Evolutionary conservation across 2,888 invertebrate species (phyloP).

Genomic region (Thecophora atra): DNA sequence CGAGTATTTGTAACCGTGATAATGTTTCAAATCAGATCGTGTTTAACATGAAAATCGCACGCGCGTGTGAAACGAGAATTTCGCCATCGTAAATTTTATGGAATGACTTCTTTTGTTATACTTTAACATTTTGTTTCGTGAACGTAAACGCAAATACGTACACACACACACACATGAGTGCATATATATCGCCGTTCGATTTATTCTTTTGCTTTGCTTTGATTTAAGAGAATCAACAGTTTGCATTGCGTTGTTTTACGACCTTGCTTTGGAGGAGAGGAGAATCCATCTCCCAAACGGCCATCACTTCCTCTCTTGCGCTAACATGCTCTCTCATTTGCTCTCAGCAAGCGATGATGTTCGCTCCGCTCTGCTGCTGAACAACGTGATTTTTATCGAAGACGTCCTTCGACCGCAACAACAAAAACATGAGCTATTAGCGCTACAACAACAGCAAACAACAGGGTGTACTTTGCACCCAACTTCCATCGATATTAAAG

Average conservation of each 20-base stretch:
- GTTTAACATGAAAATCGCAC: not conserved
- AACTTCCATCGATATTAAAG: constrained; percentile 14
- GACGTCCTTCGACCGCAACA: constrained; percentile 15
- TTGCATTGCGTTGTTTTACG: not conserved
- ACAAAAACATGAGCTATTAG: not conserved
- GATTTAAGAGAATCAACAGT: constrained; percentile 15
- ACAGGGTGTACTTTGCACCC: constrained; percentile 9
- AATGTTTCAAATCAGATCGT: not conserved
- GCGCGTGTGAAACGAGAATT: not conserved
- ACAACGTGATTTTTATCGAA: constrained; percentile 23
- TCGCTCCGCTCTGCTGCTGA: not conserved
- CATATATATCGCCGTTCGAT: not conserved
- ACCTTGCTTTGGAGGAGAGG: too few relatives aligned
- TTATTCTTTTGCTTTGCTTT: not conserved
- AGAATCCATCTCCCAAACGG: too few relatives aligned
- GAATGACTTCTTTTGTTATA: not conserved
- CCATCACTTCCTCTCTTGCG: not conserved
- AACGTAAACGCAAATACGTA: not conserved
- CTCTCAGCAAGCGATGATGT: constrained; percentile 6
- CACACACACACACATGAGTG: not conserved
- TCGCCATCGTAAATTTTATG: not conserved
- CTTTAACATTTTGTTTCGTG: not conserved
- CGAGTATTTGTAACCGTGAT: too few relatives aligned
- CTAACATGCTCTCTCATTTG: not conserved
- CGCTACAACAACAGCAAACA: too few relatives aligned